phyloP scores from a whole-genome alignment of 2,888 invertebrate species.

The Dasypogon diadema region DNA sequence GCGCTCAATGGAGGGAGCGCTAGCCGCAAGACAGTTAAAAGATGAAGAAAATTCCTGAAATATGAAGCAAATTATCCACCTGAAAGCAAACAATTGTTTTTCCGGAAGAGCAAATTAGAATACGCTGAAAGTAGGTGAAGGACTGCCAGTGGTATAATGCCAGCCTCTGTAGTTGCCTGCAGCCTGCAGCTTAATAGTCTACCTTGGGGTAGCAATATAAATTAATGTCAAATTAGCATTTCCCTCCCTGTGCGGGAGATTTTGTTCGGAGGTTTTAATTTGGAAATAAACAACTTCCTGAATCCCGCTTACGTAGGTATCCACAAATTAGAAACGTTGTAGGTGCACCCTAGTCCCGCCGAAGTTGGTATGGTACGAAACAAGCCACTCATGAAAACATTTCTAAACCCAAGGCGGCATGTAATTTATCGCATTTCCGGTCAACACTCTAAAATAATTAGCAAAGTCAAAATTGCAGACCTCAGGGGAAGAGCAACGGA shows the following conservation, averaged over 20 bases:
- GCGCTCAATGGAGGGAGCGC: too few species aligned
- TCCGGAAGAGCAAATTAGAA: conserved; percentile 8
- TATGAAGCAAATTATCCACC: conserved; percentile 15
- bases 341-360: too few species aligned
- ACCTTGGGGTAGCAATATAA: background rate
- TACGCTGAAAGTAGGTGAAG: conserved; percentile 19
- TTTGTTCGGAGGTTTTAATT: background rate
- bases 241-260: background rate
- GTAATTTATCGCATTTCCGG: conserved; percentile 18
- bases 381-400: too few species aligned
- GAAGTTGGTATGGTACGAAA: too few species aligned
- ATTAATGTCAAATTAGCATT: conserved; percentile 18
- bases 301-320: too few species aligned
- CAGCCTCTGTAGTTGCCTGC: background rate
- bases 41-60: conserved; percentile 14
- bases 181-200: background rate
- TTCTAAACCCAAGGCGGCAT: too few species aligned
- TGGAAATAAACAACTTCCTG: too few species aligned
- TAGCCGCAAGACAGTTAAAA: conserved; percentile 10
- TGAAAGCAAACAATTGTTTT: conserved; percentile 14
- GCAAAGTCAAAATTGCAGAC: background rate
- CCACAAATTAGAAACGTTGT: too few species aligned
- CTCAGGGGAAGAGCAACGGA: background rate
- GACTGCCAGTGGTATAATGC: conserved; percentile 9
- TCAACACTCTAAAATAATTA: conserved; percentile 21